These are phyloP conservation scores for Pyrochroa serraticornis DNA, from an alignment of 2,888 invertebrate species.

Conservation along the genomic window DNA sequence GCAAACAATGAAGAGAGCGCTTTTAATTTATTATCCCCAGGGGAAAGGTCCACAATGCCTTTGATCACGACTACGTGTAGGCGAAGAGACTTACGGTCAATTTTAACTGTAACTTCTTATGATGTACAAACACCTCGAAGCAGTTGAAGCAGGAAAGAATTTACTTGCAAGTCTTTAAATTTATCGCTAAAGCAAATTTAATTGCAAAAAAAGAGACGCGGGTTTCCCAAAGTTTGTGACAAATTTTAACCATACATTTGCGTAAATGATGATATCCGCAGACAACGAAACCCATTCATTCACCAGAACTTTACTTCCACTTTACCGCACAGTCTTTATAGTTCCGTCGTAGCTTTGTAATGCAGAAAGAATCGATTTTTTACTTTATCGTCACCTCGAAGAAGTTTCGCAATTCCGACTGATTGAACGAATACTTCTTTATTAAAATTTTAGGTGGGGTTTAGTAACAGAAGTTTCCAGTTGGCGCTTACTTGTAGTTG, in stretches of 20 bases:
- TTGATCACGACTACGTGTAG: no score
- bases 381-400: conserved; percentile 1
- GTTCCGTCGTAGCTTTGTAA: conserved; percentile 12
- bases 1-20: neutral
- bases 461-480: neutral
- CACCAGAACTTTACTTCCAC: conserved; percentile 21
- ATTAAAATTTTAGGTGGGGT: conserved; percentile 11
- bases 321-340: conserved; percentile 20
- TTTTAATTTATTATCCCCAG: neutral
- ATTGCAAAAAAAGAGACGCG: no score
- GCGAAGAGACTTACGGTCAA: no score
- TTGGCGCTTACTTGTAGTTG: no score
- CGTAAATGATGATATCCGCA: conserved; percentile 15
- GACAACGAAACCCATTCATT: conserved; percentile 18
- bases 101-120: no score
- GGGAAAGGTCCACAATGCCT: neutral
- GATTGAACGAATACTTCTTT: conserved; percentile 6
- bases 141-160: no score
- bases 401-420: neutral
- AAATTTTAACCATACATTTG: conserved; percentile 19
- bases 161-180: no score
- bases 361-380: conserved; percentile 23
- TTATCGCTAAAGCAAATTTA: no score
- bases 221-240: conserved; percentile 12
- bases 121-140: no score